phyloP scores from a whole-genome alignment of 2,888 invertebrate species.

The Amphipoea lucens region DNA sequence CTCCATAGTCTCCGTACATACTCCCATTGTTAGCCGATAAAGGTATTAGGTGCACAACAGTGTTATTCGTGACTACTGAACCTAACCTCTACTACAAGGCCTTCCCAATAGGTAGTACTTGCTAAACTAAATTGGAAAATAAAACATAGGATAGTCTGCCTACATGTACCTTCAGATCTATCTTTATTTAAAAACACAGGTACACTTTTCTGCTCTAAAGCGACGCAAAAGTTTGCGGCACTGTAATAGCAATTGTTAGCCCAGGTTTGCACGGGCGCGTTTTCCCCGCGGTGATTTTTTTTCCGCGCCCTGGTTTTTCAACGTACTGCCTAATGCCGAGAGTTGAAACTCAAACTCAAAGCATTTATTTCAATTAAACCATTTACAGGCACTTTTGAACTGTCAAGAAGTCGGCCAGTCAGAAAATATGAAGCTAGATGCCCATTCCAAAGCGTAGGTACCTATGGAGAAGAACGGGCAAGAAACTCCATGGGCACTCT shows the following conservation, averaged over 20 bases:
- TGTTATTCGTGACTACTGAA: constrained; percentile 9
- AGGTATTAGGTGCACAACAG: constrained; percentile 29
- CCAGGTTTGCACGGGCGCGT: too few relatives aligned
- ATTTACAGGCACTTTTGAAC: too few relatives aligned
- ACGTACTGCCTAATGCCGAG: too few relatives aligned
- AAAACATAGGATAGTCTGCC: background rate
- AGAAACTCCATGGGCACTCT: too few relatives aligned
- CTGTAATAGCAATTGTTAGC: background rate
- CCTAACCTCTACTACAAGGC: background rate
- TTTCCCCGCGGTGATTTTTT: too few relatives aligned
- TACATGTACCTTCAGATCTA: background rate
- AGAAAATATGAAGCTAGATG: too few relatives aligned
- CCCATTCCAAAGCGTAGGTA: too few relatives aligned
- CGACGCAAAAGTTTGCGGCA: background rate
- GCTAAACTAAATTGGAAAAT: background rate
- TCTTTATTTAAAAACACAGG: background rate
- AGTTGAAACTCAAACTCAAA: too few relatives aligned
- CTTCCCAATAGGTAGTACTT: background rate
- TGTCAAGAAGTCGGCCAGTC: too few relatives aligned
- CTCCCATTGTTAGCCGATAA: constrained; percentile 50
- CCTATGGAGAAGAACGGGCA: too few relatives aligned
- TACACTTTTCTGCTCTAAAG: background rate
- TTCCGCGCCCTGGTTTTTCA: too few relatives aligned
- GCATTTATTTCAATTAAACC: too few relatives aligned
- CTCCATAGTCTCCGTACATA: constrained; percentile 26